A percentile compares a stretch with the other conserved stretches of the same genome.
Evolutionary conservation across 2,888 invertebrate genomes (phyloP).

Genomic region (Eupithecia exiguata): DNA sequence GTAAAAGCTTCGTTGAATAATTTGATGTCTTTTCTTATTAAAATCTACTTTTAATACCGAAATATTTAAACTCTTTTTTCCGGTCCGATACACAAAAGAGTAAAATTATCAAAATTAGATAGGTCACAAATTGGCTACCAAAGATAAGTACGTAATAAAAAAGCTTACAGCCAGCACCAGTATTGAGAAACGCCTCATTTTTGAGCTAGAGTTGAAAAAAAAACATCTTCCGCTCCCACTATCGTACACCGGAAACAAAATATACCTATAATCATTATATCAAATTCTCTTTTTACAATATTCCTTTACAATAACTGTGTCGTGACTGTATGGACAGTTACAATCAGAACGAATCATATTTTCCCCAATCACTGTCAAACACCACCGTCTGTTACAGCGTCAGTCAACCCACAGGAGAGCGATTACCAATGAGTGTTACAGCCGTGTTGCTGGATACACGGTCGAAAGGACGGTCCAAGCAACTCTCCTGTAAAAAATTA

Average conservation of each 20-base stretch:
- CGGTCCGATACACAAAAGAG: too few relatives aligned
- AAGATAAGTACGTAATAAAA: too few relatives aligned
- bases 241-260: background rate
- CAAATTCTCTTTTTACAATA: background rate
- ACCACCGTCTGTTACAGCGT: constrained; percentile 5
- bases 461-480: background rate
- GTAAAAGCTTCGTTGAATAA: too few relatives aligned
- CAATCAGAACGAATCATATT: constrained; percentile 28
- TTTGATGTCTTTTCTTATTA: background rate
- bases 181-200: too few relatives aligned
- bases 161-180: too few relatives aligned
- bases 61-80: background rate
- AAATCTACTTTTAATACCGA: background rate
- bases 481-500: too few relatives aligned
- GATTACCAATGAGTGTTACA: background rate
- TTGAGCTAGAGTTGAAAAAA: too few relatives aligned
- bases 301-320: background rate
- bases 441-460: constrained; percentile 12
- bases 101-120: too few relatives aligned
- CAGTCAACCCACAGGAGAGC: background rate
- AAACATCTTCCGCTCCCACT: too few relatives aligned
- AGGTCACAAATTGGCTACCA: too few relatives aligned
- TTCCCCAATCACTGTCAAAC: constrained; percentile 37
- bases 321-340: constrained; percentile 26
- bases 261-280: background rate